A percentile compares a stretch with the other conserved stretches of the same genome.
Evolutionary conservation across 2,888 invertebrate genomes (phyloP).

Genomic region (Pomacea canaliculata): DNA sequence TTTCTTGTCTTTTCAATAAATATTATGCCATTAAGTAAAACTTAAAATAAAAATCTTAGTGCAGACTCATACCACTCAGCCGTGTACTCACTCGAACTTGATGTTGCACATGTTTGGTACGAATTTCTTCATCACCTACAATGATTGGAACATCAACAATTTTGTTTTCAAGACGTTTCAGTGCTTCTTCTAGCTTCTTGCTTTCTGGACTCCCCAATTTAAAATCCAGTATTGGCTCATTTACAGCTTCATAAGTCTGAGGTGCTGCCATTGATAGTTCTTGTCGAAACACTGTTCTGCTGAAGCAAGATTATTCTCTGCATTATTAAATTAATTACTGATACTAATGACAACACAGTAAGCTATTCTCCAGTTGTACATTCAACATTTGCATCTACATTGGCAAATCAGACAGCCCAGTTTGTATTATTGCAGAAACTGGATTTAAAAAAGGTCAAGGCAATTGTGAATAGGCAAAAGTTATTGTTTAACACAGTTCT

Average conservation of each 20-base stretch:
- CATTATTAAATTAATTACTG: not conserved
- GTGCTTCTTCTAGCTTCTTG: constrained; percentile 78
- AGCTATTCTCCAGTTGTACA: too few relatives aligned
- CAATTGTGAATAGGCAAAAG: too few relatives aligned
- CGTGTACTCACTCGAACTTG: constrained; percentile 75
- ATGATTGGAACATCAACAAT: constrained; percentile 93
- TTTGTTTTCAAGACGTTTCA: constrained; percentile 77
- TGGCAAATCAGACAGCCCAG: not conserved
- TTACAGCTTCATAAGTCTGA: constrained; percentile 60
- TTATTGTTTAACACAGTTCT: too few relatives aligned
- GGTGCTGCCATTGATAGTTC: constrained; percentile 1
- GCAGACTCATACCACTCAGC: not conserved
- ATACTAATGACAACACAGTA: not conserved
- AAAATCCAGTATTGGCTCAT: constrained; percentile 77
- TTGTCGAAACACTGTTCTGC: not conserved
- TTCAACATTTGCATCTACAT: not conserved
- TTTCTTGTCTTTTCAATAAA: too few relatives aligned
- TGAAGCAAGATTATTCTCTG: not conserved
- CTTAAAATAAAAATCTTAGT: too few relatives aligned
- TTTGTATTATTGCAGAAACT: too few relatives aligned
- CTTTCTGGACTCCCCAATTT: constrained; percentile 86
- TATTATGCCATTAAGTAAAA: too few relatives aligned
- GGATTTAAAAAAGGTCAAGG: too few relatives aligned
- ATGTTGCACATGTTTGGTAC: constrained; percentile 80
- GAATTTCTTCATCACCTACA: constrained; percentile 91